Evolutionary conservation across 2,113 vertebrate genomes (phyloP), one percentile per base, ranked within the genome.

Genomic region (Leptodactylus fuscus): DNA sequence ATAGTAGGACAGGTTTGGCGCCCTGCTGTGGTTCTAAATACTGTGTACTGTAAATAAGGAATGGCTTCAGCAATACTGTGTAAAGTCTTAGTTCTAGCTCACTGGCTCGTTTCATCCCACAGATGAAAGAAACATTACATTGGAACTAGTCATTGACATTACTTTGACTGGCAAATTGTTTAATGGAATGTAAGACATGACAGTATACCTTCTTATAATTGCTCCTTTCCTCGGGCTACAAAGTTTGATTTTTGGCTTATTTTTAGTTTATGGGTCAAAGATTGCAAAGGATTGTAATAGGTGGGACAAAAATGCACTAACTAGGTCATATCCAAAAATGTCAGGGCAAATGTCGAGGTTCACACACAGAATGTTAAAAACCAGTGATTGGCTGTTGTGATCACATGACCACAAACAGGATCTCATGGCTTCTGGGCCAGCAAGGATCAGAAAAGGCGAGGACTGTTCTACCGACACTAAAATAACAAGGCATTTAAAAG

Each of bases 71-170:
- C 48, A 16, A 36, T 51, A 27, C 10, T 34, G 4, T 53, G 74
- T 53, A 9, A 32, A 20, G 13, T 77, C 46, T 51, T 18, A 49
- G 46, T 20, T 77, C 46, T 51, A 32, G n/a, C 24, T 29, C n/a
- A 29, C 44, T 49, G 24, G 27, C n/a, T 76, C 27, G 24, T 22
- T 53, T 51, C 18, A 53, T 29, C 29, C 15, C 7, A 53, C 18
- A 77, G 74, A 77, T 77, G 48, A 77, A 51, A 51, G 27, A 76
- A 51, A 76, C 16, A 3, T 77, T 51, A 77, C 24, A 77, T 34
- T 53, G 27, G 13, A 34, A 22, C n/a, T 53, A 34, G 16, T 53
- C 27, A 34, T 53, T 48, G 46, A 16, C 48, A 53, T 77, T 32
- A 49, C 27, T 1, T 15, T 75, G 71, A 48, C 29, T 77, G 74